Percentiles rank a stretch among this genome's conserved stretches.
Conservation (phyloP, 2,888 invertebrate genomes). For the Zaprionus obscuricornis region DNA sequence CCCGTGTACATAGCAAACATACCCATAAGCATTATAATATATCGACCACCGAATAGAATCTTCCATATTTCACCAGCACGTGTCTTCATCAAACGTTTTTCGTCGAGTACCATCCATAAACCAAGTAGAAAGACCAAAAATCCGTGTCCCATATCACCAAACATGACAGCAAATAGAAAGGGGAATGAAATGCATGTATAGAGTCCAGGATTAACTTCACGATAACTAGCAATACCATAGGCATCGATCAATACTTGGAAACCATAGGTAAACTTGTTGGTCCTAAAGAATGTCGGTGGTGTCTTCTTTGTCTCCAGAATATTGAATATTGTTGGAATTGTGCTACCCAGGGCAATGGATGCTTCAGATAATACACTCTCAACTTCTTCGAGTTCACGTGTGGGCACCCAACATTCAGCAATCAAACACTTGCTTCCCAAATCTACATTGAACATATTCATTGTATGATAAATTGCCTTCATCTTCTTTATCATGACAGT, state of each 20-base stretch:
- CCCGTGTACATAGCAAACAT: slow-evolving; percentile 98
- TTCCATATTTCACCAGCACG: slow-evolving; percentile 95
- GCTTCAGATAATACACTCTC: slow-evolving; percentile 92
- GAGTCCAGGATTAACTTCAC: slow-evolving; percentile 95
- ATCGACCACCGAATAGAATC: slow-evolving; percentile 98
- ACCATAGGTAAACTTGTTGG: slow-evolving; percentile 95
- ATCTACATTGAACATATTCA: slow-evolving; percentile 96
- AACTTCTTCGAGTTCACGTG: slow-evolving; percentile 88
- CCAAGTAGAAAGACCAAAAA: slow-evolving; percentile 92
- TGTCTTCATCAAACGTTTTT: slow-evolving; percentile 89
- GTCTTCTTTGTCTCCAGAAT: slow-evolving; percentile 90
- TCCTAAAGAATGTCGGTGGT: slow-evolving; percentile 95
- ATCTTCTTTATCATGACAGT: slow-evolving; percentile 91
- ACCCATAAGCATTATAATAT: slow-evolving; percentile 98
- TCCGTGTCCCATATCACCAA: slow-evolving; percentile 97
- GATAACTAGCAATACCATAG: slow-evolving; percentile 96
- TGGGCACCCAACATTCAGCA: slow-evolving; percentile 94
- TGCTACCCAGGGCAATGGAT: slow-evolving; percentile 92
- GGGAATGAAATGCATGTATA: slow-evolving; percentile 96
- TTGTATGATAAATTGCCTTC: slow-evolving; percentile 96
- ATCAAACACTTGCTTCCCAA: slow-evolving; percentile 94
- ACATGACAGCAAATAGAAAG: slow-evolving; percentile 97
- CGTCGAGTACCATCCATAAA: slow-evolving; percentile 91
- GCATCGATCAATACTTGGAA: slow-evolving; percentile 97
- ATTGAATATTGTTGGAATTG: slow-evolving; percentile 95